Conservation (phyloP, 1,140 invertebrate species). For the Drosophila serrata region DNA sequence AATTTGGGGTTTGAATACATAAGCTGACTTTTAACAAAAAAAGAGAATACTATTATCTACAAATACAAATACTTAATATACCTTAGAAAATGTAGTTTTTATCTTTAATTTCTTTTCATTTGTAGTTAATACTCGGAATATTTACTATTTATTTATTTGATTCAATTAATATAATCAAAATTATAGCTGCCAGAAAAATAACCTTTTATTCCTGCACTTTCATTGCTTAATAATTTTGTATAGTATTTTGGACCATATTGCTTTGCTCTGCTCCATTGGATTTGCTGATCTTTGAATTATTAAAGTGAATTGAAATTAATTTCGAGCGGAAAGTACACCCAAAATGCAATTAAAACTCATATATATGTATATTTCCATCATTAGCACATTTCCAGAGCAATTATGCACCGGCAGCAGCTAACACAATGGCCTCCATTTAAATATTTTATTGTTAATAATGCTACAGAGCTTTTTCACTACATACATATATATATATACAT, state of each 20-base stretch:
- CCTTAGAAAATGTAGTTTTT: background rate
- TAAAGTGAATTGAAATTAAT: conserved; percentile 18
- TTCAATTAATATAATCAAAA: background rate
- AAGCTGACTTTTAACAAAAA: background rate
- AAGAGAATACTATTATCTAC: background rate
- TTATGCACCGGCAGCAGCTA: conserved; percentile 11
- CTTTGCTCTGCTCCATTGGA: background rate
- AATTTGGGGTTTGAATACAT: background rate
- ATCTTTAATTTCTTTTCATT: too few species aligned
- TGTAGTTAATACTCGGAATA: background rate
- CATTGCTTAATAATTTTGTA: background rate
- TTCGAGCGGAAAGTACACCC: conserved; percentile 19
- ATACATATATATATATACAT: background rate
- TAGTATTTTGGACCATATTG: background rate
- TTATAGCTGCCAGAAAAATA: background rate
- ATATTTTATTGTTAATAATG: conserved; percentile 43
- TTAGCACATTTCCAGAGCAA: conserved; percentile 27
- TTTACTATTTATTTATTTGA: background rate
- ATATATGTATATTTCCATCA: conserved; percentile 25
- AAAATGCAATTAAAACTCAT: conserved; percentile 19
- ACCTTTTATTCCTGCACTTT: too few species aligned
- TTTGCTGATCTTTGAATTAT: conserved; percentile 24
- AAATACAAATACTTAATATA: background rate
- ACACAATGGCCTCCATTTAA: conserved; percentile 17
- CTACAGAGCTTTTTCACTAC: background rate